These are phyloP conservation scores for Eubucco bourcierii DNA, from an alignment of 2,113 vertebrate species.

Conservation along the genomic window DNA sequence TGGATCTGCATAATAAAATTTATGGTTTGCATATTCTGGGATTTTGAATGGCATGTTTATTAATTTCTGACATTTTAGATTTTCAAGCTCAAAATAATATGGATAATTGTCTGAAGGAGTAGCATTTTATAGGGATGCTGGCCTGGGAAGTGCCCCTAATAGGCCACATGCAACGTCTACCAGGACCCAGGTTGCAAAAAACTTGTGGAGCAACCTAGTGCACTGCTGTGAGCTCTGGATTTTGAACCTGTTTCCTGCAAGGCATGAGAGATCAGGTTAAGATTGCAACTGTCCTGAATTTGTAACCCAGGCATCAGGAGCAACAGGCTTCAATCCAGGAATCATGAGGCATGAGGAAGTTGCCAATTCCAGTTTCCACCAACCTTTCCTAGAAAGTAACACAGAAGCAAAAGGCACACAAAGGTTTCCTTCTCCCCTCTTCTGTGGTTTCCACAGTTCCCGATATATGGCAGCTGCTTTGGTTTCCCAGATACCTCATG, in stretches of 20 bases:
- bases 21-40: not conserved
- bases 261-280: not conserved
- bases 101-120: not conserved
- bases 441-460: not conserved
- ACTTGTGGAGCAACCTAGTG: not conserved
- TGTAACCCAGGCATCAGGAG: not conserved
- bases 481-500: not conserved
- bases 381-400: not conserved
- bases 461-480: not conserved
- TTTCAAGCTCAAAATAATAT: not conserved
- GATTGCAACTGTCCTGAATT: not conserved
- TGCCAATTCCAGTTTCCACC: not conserved
- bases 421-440: not conserved
- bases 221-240: not conserved
- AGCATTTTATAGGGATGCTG: not conserved
- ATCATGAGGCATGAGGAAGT: not conserved
- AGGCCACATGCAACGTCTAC: rapidly evolving
- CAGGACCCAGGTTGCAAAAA: not conserved
- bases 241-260: not conserved
- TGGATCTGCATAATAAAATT: not conserved
- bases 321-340: not conserved
- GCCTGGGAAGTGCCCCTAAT: not conserved
- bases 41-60: not conserved
- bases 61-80: not conserved
- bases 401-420: rapidly evolving